A percentile compares a stretch with the other conserved stretches of the same genome.
Conservation (phyloP, 2,113 vertebrate genomes). For the Sinocyclocheilus rhinocerous region DNA sequence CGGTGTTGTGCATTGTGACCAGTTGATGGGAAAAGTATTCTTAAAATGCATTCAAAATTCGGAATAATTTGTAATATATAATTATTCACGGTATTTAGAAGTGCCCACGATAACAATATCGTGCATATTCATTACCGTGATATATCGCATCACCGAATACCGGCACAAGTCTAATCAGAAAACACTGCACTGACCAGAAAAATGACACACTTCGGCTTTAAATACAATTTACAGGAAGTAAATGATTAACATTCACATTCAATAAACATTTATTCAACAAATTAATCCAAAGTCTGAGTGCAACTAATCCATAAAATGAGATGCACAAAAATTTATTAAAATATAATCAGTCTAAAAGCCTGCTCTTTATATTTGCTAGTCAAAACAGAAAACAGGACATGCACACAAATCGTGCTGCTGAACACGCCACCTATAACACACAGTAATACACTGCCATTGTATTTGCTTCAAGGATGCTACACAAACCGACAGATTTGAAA, state of each 20-base stretch:
- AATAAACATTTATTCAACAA: slow-evolving; percentile 20
- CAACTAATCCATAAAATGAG: slow-evolving; percentile 32
- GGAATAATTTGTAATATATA: too few relatives aligned
- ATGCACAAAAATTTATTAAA: slow-evolving; percentile 33
- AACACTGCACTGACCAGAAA: not conserved
- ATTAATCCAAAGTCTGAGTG: slow-evolving; percentile 20
- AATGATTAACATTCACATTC: not conserved
- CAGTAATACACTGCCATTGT: not conserved
- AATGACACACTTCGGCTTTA: too few relatives aligned
- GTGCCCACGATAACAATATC: too few relatives aligned
- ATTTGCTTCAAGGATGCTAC: slow-evolving; percentile 11
- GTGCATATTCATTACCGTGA: too few relatives aligned
- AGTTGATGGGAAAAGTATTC: too few relatives aligned
- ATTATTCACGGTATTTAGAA: too few relatives aligned
- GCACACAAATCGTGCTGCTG: not conserved
- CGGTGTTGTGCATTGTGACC: too few relatives aligned
- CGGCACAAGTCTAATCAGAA: too few relatives aligned
- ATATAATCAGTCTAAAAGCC: slow-evolving; percentile 26
- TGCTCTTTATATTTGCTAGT: not conserved
- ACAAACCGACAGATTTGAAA: not conserved
- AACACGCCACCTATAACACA: not conserved
- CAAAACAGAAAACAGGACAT: slow-evolving; percentile 10
- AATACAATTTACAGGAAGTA: not conserved
- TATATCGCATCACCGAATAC: too few relatives aligned
- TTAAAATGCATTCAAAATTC: too few relatives aligned